Evolutionary conservation across 2,113 vertebrate genomes (phyloP), one percentile per base, ranked within the genome.

Genomic region (Brachirus orientalis): DNA sequence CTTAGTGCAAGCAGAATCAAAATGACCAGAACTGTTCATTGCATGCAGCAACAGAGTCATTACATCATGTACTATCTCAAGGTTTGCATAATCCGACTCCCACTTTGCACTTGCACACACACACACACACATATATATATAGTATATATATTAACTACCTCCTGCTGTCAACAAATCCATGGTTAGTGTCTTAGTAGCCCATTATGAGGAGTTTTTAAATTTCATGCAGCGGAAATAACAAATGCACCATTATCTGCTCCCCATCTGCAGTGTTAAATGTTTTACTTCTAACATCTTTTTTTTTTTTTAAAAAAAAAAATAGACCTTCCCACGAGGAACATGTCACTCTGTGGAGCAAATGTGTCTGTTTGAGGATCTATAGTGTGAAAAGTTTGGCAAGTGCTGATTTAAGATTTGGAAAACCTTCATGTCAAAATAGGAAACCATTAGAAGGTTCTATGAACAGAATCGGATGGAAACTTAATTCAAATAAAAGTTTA

Each of bases 361-460:
- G 36, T 8, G 17, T 58, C 40, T 56, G 16, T 67, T 58, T 74
- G 54, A 76, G 18, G 20, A 48, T 43, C 10, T 55, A 16, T 73
- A 64, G 64, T 3, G 2, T 63, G n/a, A 74, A 75, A 72, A 28
- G 48, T 40, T 78, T 75, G 63, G 68, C 68, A 69, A 4, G 38
- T 17, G 43, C 62, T 62, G 66, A 79, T 73, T 41, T 65, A 60
- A 55, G 67, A 78, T 79, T 59, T 56, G 38, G 55, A 69, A 45
- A 74, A 56, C 33, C 43, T 54, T 46, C 51, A 72, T 3, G 14
- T 72, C 66, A 77, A 75, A 64, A 13, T n/a, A 7, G 19, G 43
- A 54, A 61, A 40, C 18, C 52, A 50, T 46, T 61, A 66, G 53
- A 61, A 37, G 52, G 18, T 22, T 16, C 12, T 53, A 59, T 48